These are phyloP conservation scores for Brenthis hecate DNA, from an alignment of 2,888 invertebrate genomes.

Conservation along the genomic window DNA sequence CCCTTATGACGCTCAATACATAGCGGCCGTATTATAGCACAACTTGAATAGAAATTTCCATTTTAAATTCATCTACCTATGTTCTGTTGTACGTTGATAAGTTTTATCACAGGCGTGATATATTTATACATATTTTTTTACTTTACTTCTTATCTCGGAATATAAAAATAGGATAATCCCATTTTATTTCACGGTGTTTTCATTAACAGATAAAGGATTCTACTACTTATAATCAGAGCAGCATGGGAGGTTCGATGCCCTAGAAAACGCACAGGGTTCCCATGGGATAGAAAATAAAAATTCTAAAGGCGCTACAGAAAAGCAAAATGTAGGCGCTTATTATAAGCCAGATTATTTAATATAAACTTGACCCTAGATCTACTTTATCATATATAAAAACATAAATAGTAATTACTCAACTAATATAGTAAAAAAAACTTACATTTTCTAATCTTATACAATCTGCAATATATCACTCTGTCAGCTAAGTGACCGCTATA, in stretches of 20 bases:
- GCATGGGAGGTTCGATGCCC: too few relatives aligned
- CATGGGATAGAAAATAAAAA: too few relatives aligned
- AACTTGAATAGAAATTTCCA: slow-evolving; percentile 30
- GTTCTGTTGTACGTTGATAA: slow-evolving; percentile 5
- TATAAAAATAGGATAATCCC: too few relatives aligned
- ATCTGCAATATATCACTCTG: slow-evolving; percentile 30
- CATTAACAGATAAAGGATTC: too few relatives aligned
- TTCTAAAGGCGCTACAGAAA: background rate
- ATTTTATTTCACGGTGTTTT: too few relatives aligned
- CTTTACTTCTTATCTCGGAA: background rate
- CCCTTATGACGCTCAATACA: slow-evolving; percentile 53
- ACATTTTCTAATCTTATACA: background rate
- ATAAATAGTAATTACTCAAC: background rate
- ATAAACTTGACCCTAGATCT: too few relatives aligned
- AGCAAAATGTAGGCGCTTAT: background rate
- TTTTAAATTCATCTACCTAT: slow-evolving; percentile 13
- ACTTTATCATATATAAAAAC: background rate
- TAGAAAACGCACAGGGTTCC: too few relatives aligned
- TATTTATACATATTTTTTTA: background rate
- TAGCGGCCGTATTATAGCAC: slow-evolving; percentile 41
- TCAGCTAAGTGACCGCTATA: slow-evolving; percentile 26
- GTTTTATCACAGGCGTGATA: background rate
- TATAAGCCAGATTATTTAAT: too few relatives aligned
- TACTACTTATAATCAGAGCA: too few relatives aligned
- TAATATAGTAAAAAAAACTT: background rate